Evolutionary conservation across 2,888 invertebrate species (phyloP).

Genomic region (Drosophila anomalata): DNA sequence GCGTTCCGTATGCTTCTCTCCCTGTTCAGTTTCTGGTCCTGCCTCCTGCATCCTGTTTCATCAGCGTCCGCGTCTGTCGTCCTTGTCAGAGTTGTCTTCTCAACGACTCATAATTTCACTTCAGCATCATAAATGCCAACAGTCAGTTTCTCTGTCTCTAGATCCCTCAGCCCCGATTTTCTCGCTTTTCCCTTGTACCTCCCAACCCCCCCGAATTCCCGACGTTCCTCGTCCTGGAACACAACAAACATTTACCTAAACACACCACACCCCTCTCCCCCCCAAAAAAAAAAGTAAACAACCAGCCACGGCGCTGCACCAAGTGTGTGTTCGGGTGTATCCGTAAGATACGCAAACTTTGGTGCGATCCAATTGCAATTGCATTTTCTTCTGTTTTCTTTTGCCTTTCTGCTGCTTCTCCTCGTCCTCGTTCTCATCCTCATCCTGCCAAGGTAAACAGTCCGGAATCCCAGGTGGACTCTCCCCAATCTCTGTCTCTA

Average conservation of each 20-base stretch:
- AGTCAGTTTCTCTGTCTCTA: constrained; percentile 52
- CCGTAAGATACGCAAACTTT: constrained; percentile 54
- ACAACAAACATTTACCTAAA: constrained; percentile 66
- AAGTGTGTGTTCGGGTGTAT: constrained; percentile 34
- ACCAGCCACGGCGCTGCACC: constrained; percentile 38
- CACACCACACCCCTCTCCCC: constrained; percentile 26
- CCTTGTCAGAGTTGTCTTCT: constrained; percentile 43
- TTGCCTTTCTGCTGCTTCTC: constrained; percentile 6
- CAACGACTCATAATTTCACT: constrained; percentile 63
- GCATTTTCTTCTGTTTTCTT: constrained; percentile 37
- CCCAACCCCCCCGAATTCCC: not conserved
- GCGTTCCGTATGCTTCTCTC: constrained; percentile 10
- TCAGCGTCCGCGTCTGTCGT: constrained; percentile 32
- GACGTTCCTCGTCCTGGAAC: constrained; percentile 14
- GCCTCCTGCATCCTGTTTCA: constrained; percentile 16
- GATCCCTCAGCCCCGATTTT: constrained; percentile 17
- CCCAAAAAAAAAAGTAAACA: constrained; percentile 23
- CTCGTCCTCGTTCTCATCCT: constrained; percentile 27
- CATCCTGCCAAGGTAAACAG: constrained; percentile 49
- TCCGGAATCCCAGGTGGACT: constrained; percentile 34
- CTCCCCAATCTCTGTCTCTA: constrained; percentile 5
- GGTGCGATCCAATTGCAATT: constrained; percentile 59
- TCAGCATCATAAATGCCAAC: constrained; percentile 60
- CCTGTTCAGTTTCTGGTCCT: constrained; percentile 17
- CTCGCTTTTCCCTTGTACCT: constrained; percentile 1